Percentiles rank a stretch among this genome's conserved stretches.
phyloP scores from a whole-genome alignment of 2,888 invertebrate genomes.

The Amblyteles armatorius region DNA sequence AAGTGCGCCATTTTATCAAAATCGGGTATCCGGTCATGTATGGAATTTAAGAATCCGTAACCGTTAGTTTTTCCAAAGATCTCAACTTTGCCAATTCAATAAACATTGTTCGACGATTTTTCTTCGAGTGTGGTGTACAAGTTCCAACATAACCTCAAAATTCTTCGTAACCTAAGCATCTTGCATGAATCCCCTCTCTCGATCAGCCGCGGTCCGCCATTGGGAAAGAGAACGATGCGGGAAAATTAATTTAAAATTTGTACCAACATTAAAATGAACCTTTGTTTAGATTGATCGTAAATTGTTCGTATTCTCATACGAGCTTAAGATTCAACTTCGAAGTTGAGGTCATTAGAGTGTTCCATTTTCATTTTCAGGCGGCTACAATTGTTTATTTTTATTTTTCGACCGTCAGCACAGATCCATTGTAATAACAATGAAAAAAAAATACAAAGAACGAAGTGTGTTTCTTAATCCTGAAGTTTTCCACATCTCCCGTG shows the following conservation, averaged over 20 bases:
- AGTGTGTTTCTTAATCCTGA: background rate
- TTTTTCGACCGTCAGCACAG: background rate
- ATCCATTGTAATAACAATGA: background rate
- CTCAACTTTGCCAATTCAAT: background rate
- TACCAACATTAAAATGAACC: background rate
- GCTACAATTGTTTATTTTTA: background rate
- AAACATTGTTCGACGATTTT: background rate
- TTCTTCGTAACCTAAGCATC: slow-evolving; percentile 38
- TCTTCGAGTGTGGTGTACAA: background rate
- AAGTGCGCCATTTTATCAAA: slow-evolving; percentile 65
- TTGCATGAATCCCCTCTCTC: background rate
- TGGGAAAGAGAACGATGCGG: slow-evolving; percentile 1
- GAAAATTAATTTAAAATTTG: slow-evolving; percentile 14
- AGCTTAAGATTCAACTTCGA: background rate
- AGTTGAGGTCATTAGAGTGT: background rate
- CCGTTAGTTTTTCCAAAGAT: background rate
- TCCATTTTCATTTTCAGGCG: background rate
- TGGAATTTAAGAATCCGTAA: background rate
- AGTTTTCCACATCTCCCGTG: slow-evolving; percentile 12
- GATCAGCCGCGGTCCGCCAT: background rate
- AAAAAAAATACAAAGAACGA: background rate
- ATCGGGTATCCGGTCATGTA: background rate
- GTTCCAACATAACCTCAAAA: slow-evolving; percentile 50
- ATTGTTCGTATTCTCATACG: background rate
- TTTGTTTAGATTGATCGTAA: background rate